Evolutionary conservation across 1,140 invertebrate species (phyloP).

Genomic region (Asobara japonica): DNA sequence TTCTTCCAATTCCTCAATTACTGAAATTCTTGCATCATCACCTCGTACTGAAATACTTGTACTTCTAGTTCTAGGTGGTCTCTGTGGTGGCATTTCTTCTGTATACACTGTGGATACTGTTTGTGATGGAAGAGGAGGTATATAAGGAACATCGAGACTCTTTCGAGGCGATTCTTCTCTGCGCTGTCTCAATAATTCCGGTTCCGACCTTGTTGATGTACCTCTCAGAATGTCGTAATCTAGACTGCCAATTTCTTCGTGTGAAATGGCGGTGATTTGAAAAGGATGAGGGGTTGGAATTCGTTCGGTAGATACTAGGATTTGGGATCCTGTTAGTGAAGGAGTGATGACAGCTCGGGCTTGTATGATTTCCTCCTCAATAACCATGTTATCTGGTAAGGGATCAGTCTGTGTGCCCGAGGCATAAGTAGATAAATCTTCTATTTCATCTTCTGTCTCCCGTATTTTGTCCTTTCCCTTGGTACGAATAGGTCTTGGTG

Average conservation of each 20-base stretch:
- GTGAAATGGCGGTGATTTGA: conserved; percentile 13
- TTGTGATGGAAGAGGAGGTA: neutral
- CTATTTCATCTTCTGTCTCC: conserved; percentile 26
- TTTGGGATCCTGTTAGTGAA: conserved; percentile 57
- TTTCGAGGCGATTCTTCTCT: neutral
- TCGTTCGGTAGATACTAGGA: conserved; percentile 60
- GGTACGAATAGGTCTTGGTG: conserved; percentile 74
- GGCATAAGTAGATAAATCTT: conserved; percentile 67
- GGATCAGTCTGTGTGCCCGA: conserved; percentile 85
- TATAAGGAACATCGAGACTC: neutral
- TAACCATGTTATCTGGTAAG: conserved; percentile 79
- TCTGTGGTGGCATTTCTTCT: conserved; percentile 27
- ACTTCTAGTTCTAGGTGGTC: conserved; percentile 14
- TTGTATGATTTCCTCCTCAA: conserved; percentile 68
- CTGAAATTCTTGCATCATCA: conserved; percentile 12
- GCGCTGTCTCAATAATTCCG: neutral
- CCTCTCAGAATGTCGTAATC: conserved; percentile 4
- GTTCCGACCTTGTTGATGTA: conserved; percentile 22
- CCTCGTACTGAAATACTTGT: conserved; percentile 26
- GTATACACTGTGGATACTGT: neutral
- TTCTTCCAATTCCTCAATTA: conserved; percentile 33
- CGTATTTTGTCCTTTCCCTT: conserved; percentile 60
- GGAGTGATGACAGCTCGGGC: conserved; percentile 58
- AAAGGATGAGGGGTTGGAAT: conserved; percentile 47
- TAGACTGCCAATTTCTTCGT: conserved; percentile 26